phyloP scores from a whole-genome alignment of 2,797 vertebrate species.

The Cyclura pinguis region DNA sequence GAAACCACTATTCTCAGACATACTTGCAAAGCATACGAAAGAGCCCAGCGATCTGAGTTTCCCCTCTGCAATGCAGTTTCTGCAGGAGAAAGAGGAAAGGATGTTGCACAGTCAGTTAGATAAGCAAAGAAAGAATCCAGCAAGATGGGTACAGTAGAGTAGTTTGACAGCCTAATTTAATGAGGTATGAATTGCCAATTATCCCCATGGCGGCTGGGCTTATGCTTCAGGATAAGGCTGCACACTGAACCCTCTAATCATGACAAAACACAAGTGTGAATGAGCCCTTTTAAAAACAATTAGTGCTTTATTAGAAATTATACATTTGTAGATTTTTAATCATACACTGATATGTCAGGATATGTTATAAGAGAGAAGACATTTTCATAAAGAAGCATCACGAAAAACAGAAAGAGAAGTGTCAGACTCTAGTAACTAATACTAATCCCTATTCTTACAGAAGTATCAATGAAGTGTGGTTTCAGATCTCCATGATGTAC shows the following conservation, averaged over 20 bases:
- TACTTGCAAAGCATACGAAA: background rate
- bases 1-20: background rate
- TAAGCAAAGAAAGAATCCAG: conserved; percentile 7
- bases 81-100: background rate
- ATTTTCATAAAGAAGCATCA: conserved; percentile 21
- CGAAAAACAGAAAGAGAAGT: background rate
- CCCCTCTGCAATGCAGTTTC: background rate
- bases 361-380: background rate
- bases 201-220: background rate
- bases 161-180: conserved; percentile 25
- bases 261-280: conserved; percentile 24
- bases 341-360: conserved; percentile 6
- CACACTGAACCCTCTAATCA: conserved; percentile 11
- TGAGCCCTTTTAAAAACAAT: conserved; percentile 25
- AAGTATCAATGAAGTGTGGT: background rate
- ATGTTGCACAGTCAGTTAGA: background rate
- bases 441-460: background rate
- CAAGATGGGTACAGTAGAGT: background rate
- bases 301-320: conserved; percentile 22
- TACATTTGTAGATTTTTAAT: conserved; percentile 23
- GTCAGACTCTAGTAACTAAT: background rate
- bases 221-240: conserved; percentile 4
- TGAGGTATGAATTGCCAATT: conserved; percentile 31
- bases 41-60: background rate
- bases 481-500: background rate